These are phyloP conservation scores for Coregonus clupeaformis DNA, from an alignment of 2,113 vertebrate genomes.

Conservation along the genomic window DNA sequence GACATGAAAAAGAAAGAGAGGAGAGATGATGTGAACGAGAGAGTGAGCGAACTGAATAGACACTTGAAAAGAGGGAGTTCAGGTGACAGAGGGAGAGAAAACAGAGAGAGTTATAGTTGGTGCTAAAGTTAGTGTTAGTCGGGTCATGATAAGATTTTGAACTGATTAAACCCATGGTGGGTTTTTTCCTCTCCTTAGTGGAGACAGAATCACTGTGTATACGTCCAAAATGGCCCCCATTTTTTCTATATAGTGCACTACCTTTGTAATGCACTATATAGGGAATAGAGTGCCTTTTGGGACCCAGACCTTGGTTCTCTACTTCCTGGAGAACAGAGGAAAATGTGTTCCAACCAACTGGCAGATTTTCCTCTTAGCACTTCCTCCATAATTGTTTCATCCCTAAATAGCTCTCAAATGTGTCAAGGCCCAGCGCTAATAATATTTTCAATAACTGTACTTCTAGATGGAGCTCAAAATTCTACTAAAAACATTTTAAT, in stretches of 20 bases:
- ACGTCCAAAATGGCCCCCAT: no score
- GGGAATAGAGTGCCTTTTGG: no score
- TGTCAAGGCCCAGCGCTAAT: slow-evolving; percentile 42
- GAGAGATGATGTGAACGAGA: not conserved
- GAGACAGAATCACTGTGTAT: slow-evolving; percentile 30
- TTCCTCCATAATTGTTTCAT: slow-evolving; percentile 36
- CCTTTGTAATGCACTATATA: slow-evolving; percentile 21
- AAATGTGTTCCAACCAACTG: slow-evolving; percentile 69
- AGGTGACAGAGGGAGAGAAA: slow-evolving; percentile 1
- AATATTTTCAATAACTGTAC: slow-evolving; percentile 7
- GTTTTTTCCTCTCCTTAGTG: slow-evolving; percentile 28
- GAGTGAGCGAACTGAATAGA: not conserved
- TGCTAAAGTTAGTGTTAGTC: not conserved
- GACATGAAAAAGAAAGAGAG: slow-evolving; percentile 2
- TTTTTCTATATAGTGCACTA: no score
- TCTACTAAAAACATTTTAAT: no score
- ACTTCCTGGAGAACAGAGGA: slow-evolving; percentile 52
- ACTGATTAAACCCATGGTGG: slow-evolving; percentile 19
- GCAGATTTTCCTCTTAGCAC: slow-evolving; percentile 44
- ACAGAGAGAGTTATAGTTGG: slow-evolving; percentile 34
- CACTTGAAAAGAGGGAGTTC: not conserved
- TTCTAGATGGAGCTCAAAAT: no score
- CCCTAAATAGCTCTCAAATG: slow-evolving; percentile 39
- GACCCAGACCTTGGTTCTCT: no score
- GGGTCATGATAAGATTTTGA: slow-evolving; percentile 37